Evolutionary conservation across 1,140 invertebrate species (phyloP).

Genomic region (Tetragonula clypearis): DNA sequence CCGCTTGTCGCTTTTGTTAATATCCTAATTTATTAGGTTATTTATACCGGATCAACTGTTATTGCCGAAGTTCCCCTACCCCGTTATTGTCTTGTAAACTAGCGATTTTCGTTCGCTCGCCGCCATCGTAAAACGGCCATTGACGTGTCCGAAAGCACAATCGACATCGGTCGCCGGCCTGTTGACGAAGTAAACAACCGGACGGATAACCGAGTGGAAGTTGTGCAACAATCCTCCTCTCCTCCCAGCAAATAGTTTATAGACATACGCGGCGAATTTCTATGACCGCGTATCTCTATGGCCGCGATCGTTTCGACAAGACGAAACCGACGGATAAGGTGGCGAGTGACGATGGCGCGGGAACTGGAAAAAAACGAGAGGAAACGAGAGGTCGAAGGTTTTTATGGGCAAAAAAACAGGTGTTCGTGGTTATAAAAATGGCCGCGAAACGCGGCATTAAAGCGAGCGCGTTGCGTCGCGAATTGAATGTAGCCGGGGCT

Average conservation of each 20-base stretch:
- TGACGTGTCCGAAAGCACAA: background rate
- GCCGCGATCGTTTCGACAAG: background rate
- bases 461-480: slow-evolving; percentile 9
- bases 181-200: slow-evolving; percentile 34
- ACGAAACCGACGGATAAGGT: too few relatives aligned
- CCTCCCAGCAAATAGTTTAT: slow-evolving; percentile 26
- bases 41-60: background rate
- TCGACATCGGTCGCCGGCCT: slow-evolving; percentile 32
- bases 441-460: slow-evolving; percentile 21
- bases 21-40: background rate
- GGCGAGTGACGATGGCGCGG: too few relatives aligned
- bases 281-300: background rate
- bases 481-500: slow-evolving; percentile 14
- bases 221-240: background rate
- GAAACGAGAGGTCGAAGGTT: background rate
- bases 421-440: slow-evolving; percentile 43
- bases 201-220: slow-evolving; percentile 3
- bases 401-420: slow-evolving; percentile 33
- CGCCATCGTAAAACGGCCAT: slow-evolving; percentile 9
- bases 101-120: background rate
- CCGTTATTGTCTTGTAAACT: slow-evolving; percentile 27
- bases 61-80: background rate
- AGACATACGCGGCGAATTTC: background rate
- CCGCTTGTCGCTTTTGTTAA: slow-evolving; percentile 1
- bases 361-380: too few relatives aligned